Evolutionary conservation across 2,888 invertebrate species (phyloP).

Genomic region (Seira musarum): DNA sequence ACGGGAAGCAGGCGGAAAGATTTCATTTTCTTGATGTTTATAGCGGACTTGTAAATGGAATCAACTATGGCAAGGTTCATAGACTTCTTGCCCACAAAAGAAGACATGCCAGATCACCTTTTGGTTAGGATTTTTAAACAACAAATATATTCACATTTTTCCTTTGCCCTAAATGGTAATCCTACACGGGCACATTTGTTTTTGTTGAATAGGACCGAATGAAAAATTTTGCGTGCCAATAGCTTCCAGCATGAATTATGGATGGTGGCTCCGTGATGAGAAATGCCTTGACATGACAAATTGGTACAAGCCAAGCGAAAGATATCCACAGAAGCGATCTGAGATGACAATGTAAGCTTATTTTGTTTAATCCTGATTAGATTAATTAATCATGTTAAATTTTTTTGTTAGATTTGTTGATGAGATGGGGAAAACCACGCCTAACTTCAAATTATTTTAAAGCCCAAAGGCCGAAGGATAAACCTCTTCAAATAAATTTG

Average conservation of each 20-base stretch:
- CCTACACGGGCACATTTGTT: not conserved
- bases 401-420: slow-evolving; percentile 64
- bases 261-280: slow-evolving; percentile 67
- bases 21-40: slow-evolving; percentile 65
- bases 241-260: slow-evolving; percentile 61
- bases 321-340: slow-evolving; percentile 64
- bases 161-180: slow-evolving; percentile 3
- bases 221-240: slow-evolving; percentile 66
- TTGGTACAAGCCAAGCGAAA: slow-evolving; percentile 61
- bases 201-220: slow-evolving; percentile 53
- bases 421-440: slow-evolving; percentile 63
- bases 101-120: slow-evolving; percentile 61
- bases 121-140: slow-evolving; percentile 61
- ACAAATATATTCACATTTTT: not conserved
- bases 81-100: slow-evolving; percentile 60
- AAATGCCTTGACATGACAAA: slow-evolving; percentile 57
- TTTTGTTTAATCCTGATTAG: not conserved
- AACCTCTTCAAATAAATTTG: no score
- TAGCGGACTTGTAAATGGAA: slow-evolving; percentile 65
- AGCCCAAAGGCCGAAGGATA: no score
- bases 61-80: slow-evolving; percentile 63
- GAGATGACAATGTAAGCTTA: slow-evolving; percentile 65
- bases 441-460: slow-evolving; percentile 65
- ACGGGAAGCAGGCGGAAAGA: slow-evolving; percentile 61
- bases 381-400: no score